A percentile compares a stretch with the other conserved stretches of the same genome.
Evolutionary conservation across 92 coral and sea anemone genomes (phyloP).

Genomic region (Siderastrea radians): DNA sequence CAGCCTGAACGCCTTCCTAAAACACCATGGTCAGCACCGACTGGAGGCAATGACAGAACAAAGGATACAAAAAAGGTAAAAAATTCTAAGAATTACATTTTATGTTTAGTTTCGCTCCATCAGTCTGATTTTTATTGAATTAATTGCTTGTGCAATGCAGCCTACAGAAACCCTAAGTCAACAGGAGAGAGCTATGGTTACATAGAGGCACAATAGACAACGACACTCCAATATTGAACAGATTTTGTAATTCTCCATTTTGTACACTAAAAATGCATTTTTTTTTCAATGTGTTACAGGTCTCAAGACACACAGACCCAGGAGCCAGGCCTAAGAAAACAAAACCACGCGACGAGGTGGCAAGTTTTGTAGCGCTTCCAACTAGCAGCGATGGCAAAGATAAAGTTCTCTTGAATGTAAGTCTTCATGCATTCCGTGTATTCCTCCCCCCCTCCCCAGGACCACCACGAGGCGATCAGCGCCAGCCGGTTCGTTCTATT

Average conservation of each 20-base stretch:
- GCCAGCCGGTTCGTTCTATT: no score
- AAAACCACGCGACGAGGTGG: not conserved
- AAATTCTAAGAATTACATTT: no score
- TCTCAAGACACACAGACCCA: slow-evolving; percentile 3
- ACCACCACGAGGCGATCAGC: no score
- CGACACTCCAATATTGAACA: no score
- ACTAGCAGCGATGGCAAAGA: not conserved
- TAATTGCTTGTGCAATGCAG: no score
- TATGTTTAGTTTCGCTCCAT: no score
- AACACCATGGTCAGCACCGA: not conserved
- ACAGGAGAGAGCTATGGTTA: no score
- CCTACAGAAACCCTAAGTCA: no score
- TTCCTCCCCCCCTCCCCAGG: not conserved
- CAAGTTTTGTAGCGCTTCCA: not conserved
- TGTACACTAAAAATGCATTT: not conserved
- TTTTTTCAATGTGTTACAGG: not conserved
- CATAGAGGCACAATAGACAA: no score
- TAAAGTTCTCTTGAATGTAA: not conserved
- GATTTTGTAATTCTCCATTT: not conserved
- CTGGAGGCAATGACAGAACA: no score
- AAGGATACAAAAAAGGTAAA: no score
- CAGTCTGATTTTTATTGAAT: no score
- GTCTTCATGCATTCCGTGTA: not conserved
- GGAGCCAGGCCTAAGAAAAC: not conserved
- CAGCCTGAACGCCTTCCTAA: not conserved